Evolutionary conservation across 2,113 vertebrate genomes (phyloP).

Genomic region (Elephantulus edwardii): DNA sequence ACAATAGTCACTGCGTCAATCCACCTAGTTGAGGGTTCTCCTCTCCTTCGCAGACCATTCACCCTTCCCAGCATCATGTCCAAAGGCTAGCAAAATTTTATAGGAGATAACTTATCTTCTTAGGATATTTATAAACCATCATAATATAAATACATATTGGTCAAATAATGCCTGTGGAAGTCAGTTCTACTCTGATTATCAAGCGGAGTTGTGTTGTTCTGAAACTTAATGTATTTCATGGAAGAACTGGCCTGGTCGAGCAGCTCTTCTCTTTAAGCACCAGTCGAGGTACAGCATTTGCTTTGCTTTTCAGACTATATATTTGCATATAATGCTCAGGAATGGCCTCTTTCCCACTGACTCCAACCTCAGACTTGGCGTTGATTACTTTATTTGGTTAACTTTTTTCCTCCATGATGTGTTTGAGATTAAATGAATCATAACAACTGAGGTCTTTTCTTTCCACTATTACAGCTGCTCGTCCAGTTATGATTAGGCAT

Average conservation of each 20-base stretch:
- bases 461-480: neutral
- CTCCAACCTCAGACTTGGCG: neutral
- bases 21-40: no score
- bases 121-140: neutral
- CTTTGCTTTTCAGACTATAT: neutral
- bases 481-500: neutral
- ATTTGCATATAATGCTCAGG: neutral
- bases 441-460: conserved; percentile 1
- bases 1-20: no score
- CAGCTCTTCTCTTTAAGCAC: conserved; percentile 18
- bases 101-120: conserved; percentile 18
- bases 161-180: neutral
- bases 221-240: conserved; percentile 53
- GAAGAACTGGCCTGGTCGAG: neutral
- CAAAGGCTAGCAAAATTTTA: conserved; percentile 32
- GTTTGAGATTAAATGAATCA: conserved; percentile 23
- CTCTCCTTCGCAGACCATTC: no score
- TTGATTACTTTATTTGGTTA: conserved; percentile 22
- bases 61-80: no score
- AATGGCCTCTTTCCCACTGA: neutral
- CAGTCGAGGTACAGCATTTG: neutral
- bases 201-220: conserved; percentile 12
- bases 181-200: conserved; percentile 15
- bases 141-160: conserved; percentile 21
- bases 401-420: conserved; percentile 16